Evolutionary conservation across 2,797 vertebrate species (phyloP).

Genomic region (Pseudochaenichthys georgianus): DNA sequence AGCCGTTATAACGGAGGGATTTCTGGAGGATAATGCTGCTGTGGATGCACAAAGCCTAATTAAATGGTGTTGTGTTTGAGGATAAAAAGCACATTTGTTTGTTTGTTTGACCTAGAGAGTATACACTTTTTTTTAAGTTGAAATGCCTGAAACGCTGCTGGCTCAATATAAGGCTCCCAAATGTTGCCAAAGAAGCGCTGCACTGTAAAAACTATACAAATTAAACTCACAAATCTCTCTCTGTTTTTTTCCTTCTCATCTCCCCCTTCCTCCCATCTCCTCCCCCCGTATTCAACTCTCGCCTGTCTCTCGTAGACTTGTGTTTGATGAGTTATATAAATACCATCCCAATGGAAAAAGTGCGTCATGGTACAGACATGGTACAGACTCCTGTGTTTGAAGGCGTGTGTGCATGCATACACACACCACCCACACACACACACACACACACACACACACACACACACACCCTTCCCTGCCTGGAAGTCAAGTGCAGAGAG

Average conservation of each 20-base stretch:
- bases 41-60: constrained; percentile 61
- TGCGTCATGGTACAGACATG: constrained; percentile 82
- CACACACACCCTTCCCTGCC: constrained; percentile 12
- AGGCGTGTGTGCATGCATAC: constrained; percentile 30
- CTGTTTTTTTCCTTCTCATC: constrained; percentile 53
- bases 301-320: constrained; percentile 68
- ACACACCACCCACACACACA: constrained; percentile 17
- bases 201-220: constrained; percentile 78
- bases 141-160: constrained; percentile 58
- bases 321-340: constrained; percentile 85
- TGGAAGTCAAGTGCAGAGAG: constrained; percentile 55
- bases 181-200: constrained; percentile 66
- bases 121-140: constrained; percentile 41
- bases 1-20: constrained; percentile 38
- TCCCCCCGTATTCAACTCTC: constrained; percentile 47
- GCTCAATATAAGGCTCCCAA: constrained; percentile 63
- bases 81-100: constrained; percentile 61
- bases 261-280: constrained; percentile 9
- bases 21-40: constrained; percentile 35
- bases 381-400: constrained; percentile 77
- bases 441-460: constrained; percentile 19
- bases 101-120: constrained; percentile 35
- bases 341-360: constrained; percentile 85
- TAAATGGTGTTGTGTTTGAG: constrained; percentile 64
- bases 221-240: constrained; percentile 82